Evolutionary conservation across 2,888 invertebrate species (phyloP).

Genomic region (Drosophila austrosaltans): DNA sequence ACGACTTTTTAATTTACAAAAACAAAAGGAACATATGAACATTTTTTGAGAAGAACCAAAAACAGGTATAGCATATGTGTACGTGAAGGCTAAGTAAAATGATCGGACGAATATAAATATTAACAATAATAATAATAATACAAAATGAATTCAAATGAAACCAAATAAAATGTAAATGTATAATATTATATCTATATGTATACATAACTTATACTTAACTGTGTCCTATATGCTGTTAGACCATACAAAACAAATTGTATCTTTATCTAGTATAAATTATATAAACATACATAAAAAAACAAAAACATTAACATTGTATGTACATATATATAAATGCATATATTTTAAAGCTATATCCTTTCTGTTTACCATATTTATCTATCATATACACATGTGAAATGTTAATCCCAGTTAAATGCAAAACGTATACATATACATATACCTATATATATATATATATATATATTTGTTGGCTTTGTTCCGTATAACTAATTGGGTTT

Average conservation of each 20-base stretch:
- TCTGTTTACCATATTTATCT: constrained; percentile 22
- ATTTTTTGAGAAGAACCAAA: constrained; percentile 27
- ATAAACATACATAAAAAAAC: constrained; percentile 29
- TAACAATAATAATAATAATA: constrained; percentile 12
- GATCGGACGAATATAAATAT: constrained; percentile 28
- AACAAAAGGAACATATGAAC: constrained; percentile 41
- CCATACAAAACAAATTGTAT: constrained; percentile 3
- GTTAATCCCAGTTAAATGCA: constrained; percentile 51
- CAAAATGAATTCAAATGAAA: constrained; percentile 20
- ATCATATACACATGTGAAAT: constrained; percentile 56
- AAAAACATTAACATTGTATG: not conserved
- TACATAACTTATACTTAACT: constrained; percentile 44
- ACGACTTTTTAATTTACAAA: constrained; percentile 1
- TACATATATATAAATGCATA: constrained; percentile 27
- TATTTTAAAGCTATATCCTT: constrained; percentile 44
- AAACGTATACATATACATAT: constrained; percentile 9
- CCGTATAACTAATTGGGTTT: constrained; percentile 29
- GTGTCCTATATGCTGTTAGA: constrained; percentile 65
- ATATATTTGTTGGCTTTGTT: constrained; percentile 38
- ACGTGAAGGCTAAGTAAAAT: constrained; percentile 51
- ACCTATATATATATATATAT: constrained; percentile 2
- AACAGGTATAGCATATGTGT: constrained; percentile 67
- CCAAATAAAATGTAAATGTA: constrained; percentile 57
- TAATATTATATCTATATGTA: constrained; percentile 57
- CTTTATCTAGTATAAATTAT: constrained; percentile 59